These are phyloP conservation scores for Drosophila prostipennis DNA, from an alignment of 2,888 invertebrate genomes.

Conservation along the genomic window DNA sequence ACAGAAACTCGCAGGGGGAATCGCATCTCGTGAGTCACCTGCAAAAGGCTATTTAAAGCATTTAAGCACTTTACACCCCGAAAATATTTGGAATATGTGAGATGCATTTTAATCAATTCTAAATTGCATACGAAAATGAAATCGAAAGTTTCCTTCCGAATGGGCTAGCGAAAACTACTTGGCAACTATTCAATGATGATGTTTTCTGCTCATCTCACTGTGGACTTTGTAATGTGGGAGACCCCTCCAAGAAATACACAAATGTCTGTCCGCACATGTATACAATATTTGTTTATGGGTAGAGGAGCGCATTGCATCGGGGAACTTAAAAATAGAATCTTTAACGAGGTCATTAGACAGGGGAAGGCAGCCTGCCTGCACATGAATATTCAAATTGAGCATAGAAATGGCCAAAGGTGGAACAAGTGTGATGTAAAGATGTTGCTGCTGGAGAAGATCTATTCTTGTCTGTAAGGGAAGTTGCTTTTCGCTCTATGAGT, in stretches of 20 bases:
- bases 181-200: slow-evolving; percentile 39
- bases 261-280: slow-evolving; percentile 7
- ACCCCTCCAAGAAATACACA: slow-evolving; percentile 46
- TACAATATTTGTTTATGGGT: slow-evolving; percentile 9
- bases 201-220: slow-evolving; percentile 6
- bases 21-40: slow-evolving; percentile 64
- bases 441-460: slow-evolving; percentile 18
- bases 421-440: slow-evolving; percentile 16
- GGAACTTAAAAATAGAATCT: slow-evolving; percentile 68
- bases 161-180: slow-evolving; percentile 17
- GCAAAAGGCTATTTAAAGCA: slow-evolving; percentile 53
- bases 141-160: slow-evolving; percentile 48
- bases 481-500: background rate
- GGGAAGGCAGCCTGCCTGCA: slow-evolving; percentile 17
- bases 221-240: slow-evolving; percentile 54
- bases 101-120: slow-evolving; percentile 59
- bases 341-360: slow-evolving; percentile 78
- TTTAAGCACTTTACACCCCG: slow-evolving; percentile 20
- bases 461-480: slow-evolving; percentile 6
- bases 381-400: slow-evolving; percentile 36
- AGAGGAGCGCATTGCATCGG: slow-evolving; percentile 52
- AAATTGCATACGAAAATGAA: slow-evolving; percentile 46
- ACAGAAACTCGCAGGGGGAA: slow-evolving; percentile 24
- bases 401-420: slow-evolving; percentile 37
- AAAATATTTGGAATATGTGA: slow-evolving; percentile 48